phyloP scores from a whole-genome alignment of 2,113 vertebrate species.

The Reinhardtius hippoglossoides region DNA sequence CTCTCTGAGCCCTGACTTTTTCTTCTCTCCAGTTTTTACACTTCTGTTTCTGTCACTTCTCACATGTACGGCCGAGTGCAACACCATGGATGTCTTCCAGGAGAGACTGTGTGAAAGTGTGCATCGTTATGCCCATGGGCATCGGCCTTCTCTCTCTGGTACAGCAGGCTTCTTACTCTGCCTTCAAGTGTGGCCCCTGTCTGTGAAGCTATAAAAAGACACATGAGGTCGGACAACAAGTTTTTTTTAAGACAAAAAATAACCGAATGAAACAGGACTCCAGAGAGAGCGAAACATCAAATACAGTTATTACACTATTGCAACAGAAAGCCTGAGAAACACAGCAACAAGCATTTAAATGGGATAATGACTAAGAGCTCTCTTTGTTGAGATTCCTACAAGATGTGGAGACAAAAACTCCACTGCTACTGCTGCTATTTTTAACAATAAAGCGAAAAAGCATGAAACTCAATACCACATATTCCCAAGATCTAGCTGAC shows the following conservation, averaged over 20 bases:
- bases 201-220: slow-evolving; percentile 4
- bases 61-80: not conserved
- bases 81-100: not conserved
- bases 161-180: not conserved
- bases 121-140: not conserved
- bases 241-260: not conserved
- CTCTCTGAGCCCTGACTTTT: not conserved
- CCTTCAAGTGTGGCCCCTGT: not conserved
- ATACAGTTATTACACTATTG: not conserved
- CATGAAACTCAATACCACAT: not conserved
- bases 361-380: slow-evolving; percentile 2
- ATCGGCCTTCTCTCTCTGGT: not conserved
- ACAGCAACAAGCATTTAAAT: not conserved
- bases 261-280: not conserved
- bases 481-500: not conserved
- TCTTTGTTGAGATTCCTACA: not conserved
- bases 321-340: not conserved
- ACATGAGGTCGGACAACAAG: not conserved
- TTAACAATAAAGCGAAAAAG: slow-evolving; percentile 3
- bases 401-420: not conserved
- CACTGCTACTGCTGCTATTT: not conserved
- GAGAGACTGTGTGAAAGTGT: not conserved
- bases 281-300: not conserved
- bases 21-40: not conserved
- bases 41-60: not conserved